Base-by-base conservation (phyloP, 2,797 vertebrate genomes). In the Buceros bicornis region DNA sequence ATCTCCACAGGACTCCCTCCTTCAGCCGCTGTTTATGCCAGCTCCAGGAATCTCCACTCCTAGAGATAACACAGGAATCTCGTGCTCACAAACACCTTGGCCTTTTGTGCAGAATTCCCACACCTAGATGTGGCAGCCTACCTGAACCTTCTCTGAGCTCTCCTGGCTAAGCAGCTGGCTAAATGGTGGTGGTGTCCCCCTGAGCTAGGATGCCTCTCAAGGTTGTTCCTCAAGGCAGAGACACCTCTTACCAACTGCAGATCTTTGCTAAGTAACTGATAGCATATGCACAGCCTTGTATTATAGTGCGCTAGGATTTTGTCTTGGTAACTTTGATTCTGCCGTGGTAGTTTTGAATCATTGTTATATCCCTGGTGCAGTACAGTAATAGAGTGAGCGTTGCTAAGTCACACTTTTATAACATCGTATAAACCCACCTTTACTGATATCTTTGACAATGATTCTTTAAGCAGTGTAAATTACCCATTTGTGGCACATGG, bases 281-380 rank as follows among this genome's bases (percentile, higher is more conserved):
- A 42, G 13, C 0, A 3, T 13, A 3, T 13, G 3, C 33, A 19
- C 18, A 72, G 13, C 31, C 29, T 69, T 2, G 1, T 48, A 40
- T 53, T 35, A 29, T 10, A n/a, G 6, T 3, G 6, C 16, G n/a
- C 4, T 9, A 48, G 42, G 37, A 33, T 65, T 91, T 53, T 83
- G 26, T 48, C 42, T 74, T 74, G 73, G 35, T 73, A 65, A 56
- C 24, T 60, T 87, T 28, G 29, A 25, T 53, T 78, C 26, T 80
- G 31, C 24, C 42, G 70, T 1, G 0, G 17, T 54, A 53, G 5
- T 54, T 81, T 42, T 61, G 57, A 87, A 78, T 77, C 11, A 47
- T 51, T 56, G 20, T 37, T 77, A 16, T 58, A 24, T 42, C 31
- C 25, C 79, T 84, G 66, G 8, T 66, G 22, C 43, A 42, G 17